These are phyloP conservation scores for Acleris laterana DNA, from an alignment of 2,888 invertebrate species.

Conservation along the genomic window DNA sequence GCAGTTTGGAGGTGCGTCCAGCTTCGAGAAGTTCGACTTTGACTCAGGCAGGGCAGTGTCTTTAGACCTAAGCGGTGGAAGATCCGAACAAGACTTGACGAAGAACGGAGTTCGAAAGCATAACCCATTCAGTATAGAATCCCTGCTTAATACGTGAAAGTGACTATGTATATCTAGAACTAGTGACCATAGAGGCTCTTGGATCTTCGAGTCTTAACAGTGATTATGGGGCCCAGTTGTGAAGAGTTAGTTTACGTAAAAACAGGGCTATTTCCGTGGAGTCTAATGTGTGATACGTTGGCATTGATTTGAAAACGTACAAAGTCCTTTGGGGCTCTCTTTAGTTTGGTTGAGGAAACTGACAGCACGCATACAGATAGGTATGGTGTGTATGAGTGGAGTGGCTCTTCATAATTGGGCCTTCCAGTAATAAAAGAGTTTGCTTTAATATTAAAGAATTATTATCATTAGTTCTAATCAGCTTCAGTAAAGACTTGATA, in stretches of 20 bases:
- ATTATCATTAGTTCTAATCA: conserved; percentile 67
- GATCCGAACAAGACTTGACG: conserved; percentile 75
- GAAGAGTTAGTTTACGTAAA: conserved; percentile 19
- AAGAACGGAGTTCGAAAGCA: conserved; percentile 86
- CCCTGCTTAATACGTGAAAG: conserved; percentile 89
- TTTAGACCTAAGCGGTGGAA: conserved; percentile 75
- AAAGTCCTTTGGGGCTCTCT: too few species aligned
- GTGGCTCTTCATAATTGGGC: conserved; percentile 27
- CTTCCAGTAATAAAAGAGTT: conserved; percentile 61
- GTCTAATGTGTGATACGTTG: too few species aligned
- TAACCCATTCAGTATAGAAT: conserved; percentile 96
- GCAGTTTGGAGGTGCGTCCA: conserved; percentile 68
- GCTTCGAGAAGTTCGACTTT: conserved; percentile 80
- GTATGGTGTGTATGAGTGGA: conserved; percentile 1
- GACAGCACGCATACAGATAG: too few species aligned
- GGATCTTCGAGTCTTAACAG: conserved; percentile 49
- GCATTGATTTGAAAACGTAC: too few species aligned
- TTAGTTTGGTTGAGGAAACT: neutral
- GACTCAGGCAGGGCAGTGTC: conserved; percentile 79
- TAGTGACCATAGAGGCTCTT: conserved; percentile 68
- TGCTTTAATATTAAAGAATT: conserved; percentile 49
- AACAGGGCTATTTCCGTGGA: neutral
- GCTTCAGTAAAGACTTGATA: conserved; percentile 77
- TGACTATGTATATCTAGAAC: conserved; percentile 53
- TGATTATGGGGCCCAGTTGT: conserved; percentile 43